Evolutionary conservation across 1,140 invertebrate genomes (phyloP), one percentile per base, ranked within the genome.

Genomic region (Drosophila punjabiensis): DNA sequence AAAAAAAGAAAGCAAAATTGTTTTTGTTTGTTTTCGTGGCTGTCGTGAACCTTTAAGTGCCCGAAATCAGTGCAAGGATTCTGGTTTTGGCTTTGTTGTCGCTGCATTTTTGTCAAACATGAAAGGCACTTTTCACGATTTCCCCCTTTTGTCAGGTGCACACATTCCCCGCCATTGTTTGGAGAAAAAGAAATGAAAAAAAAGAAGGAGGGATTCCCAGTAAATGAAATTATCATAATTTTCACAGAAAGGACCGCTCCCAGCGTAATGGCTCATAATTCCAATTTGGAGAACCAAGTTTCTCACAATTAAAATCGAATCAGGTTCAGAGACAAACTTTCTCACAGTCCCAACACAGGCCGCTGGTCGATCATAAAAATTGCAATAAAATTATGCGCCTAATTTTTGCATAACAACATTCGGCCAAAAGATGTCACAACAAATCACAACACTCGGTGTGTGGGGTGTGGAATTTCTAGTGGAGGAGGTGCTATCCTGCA

Each of bases 381-480:
- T 79, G 91, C 91, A 92, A 92, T 92, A 91, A 92, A 92, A 92
- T 92, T 66, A 92, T 92, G 79, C 91, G 91, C 91, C 65, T 81
- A 81, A 92, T 92, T 92, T 92, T 92, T 92, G 91, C 91, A 92
- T 92, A 92, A 92, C 91, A 92, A 92, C 91, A 92, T 92, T 90
- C 56, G 53, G 61, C 37, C 50, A 16, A 55, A 55, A 81, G 76
- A 62, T 91, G 87, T 91, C 87, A 91, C 88, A 91, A 91, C 87
- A 91, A 91, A 91, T 91, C 87, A 91, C 64, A 91, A 91, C 82
- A 90, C 56, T 16, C 45, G 11, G 30, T n/a, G 30, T 11, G 0
- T 5, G 81, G 41, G 76, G 60, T 70, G 77, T 32, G 35, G 63
- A 16, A 5, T 47, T 20, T 61, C 30, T 10, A 18, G 20, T 35